These are phyloP conservation scores for Epinotia bilunana DNA, from an alignment of 2,888 invertebrate species.

Conservation along the genomic window DNA sequence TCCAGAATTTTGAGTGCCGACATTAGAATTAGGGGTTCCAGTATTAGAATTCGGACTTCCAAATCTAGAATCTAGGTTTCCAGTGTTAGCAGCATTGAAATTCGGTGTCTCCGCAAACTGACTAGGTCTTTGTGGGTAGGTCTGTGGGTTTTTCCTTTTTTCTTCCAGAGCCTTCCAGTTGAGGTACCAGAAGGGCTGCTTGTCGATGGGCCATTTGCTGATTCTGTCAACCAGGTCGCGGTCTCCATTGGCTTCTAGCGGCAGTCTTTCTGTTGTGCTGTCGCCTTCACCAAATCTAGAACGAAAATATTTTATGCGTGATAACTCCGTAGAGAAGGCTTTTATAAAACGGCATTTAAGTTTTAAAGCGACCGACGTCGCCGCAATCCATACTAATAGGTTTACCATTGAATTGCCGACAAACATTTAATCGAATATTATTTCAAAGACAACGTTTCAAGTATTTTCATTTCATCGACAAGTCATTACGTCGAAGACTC, in stretches of 20 bases:
- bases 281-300: constrained; percentile 71
- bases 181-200: constrained; percentile 89
- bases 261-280: constrained; percentile 78
- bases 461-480: no score
- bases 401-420: no score
- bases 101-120: constrained; percentile 55
- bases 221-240: constrained; percentile 85
- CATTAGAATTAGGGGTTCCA: constrained; percentile 2
- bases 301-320: constrained; percentile 42
- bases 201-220: constrained; percentile 86
- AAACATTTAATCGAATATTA: no score
- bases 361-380: no score
- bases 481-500: no score
- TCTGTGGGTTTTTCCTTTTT: constrained; percentile 76
- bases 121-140: constrained; percentile 68
- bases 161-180: constrained; percentile 88
- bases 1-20: neutral
- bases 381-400: no score
- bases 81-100: constrained; percentile 22
- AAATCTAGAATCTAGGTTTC: constrained; percentile 11
- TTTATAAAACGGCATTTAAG: no score
- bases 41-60: constrained; percentile 17
- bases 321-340: neutral
- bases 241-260: constrained; percentile 88
- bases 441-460: no score